Base-by-base conservation (phyloP, 1,140 invertebrate species). In the Antheraea mylitta region DNA sequence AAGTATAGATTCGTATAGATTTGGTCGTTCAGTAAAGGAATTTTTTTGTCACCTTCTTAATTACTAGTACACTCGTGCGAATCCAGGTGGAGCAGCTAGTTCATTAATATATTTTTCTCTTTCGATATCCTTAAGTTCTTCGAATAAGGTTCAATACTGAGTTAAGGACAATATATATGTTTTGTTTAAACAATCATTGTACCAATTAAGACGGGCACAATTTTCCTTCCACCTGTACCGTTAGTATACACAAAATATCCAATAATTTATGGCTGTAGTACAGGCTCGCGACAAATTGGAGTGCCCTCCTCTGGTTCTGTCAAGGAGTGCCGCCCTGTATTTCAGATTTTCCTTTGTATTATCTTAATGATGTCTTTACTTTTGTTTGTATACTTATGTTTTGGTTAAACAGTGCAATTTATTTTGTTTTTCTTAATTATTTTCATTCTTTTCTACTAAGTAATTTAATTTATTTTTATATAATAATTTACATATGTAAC, bases 301-400 rank as follows among this genome's bases (percentile, higher is more conserved):
- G 71, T 36, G 45, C 68, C 19, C 71, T 72, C 37, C 42, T n/a
- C 59, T 58, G 59, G 58, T 58, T 72, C 59, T 73, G 67, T 73
- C 71, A 69, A 73, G 71, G 58, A 58, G 30, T 18, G 30, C 22
- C 19, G 36, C 71, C 67, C 62, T 72, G 64, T 59, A 66, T 72
- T 69, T 68, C 58, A 66, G 71, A 65, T 69, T 69, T 73, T 69
- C 65, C 65, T 13, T 67, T 61, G 22, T 67, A 67, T 73, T 73
- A 67, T 73, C 59, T 64, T 73, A 73, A 73, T 73, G 71, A 73
- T 62, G 64, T 72, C 66, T 59, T 60, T 71, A 64, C 67, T 71
- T 58, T 66, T 53, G 45, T 53, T 2, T 16, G 16, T 53, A 13
- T 53, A 53, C 16, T 2, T 53, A 53, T 13, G 2, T 16, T 53